Base-by-base conservation (phyloP, 2,113 vertebrate species). In the Grallaria varia region DNA sequence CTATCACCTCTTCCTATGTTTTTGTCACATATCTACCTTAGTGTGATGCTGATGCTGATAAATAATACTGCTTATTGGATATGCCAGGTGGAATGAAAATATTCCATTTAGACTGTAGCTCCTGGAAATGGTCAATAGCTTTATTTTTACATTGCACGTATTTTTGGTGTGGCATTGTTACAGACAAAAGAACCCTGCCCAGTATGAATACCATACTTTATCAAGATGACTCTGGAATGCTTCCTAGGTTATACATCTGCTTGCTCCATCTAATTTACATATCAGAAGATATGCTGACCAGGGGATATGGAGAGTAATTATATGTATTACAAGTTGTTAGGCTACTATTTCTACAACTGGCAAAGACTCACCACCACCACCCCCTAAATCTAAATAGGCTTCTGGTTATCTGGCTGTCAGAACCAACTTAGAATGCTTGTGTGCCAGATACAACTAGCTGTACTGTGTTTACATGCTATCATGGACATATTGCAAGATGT, bases 171-270 rank as follows among this genome's bases (percentile, higher is more conserved):
- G 67, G 77, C 76, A 94, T 96, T 96, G 94, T 96, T 94, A 47
- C 3, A 95, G 85, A 92, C 93, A 96, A 95, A 97, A 80, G 72
- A 94, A 92, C 63, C 80, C 86, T 96, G 86, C 92, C 90, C 92
- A 94, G 74, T 91, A 93, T 89, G 95, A 97, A 94, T 87, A 96
- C 96, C 88, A 97, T 96, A 97, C 93, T 97, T 96, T 96, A 96
- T 94, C 93, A 97, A 96, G 95, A 96, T 95, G 88, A 96, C 97
- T 95, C 95, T 97, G 95, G 96, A 97, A 94, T 94, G 95, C 14
- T 96, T 96, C 96, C 96, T 97, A 96, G 96, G 95, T 97, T 97
- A 97, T 97, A 97, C 96, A 96, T 97, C 96, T 97, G 95, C 95
- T 95, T 90, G 90, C 85, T 95, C 95, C 64, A 72, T 95, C 93